Evolutionary conservation across 2,888 invertebrate species (phyloP), one percentile per base, ranked within the genome.

Genomic region (Archips xylosteana): DNA sequence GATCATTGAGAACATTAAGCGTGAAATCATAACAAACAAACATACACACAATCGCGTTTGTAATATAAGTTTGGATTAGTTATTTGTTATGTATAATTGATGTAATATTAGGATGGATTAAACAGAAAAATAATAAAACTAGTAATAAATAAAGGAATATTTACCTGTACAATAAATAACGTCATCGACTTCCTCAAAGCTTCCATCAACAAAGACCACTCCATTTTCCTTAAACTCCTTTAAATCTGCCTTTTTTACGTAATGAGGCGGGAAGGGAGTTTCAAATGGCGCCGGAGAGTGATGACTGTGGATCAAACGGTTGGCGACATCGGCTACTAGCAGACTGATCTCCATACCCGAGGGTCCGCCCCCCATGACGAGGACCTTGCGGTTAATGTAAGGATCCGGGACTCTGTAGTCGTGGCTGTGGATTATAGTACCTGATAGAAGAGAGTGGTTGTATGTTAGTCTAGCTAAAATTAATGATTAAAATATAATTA

Each of bases 331-430:
- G 0, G 95, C 89, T 0, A 97, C 86, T 78, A 97, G 96, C 0
- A 96, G 83, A 0, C 95, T 93, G 54, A 97, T 96, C 82, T 97
- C 97, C 83, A 96, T 92, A 1, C 97, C 97, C 0, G 97, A 97
- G 0, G 96, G 95, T 0, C 96, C 96, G 0, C 96, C 96, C 0
- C 97, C 97, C 1, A 97, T 89, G 10, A 97, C 85, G 2, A 97
- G 88, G 0, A 97, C 96, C 1, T 88, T 92, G 75, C 96, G 95
- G 39, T 94, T 94, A 42, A 81, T 85, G 84, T 95, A 97, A 0
- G 85, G 83, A 0, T 95, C 95, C 0, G 96, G 96, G 23, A 89
- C 92, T 80, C 97, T 92, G 85, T 97, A 98, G 82, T 96, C 95
- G 84, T 97, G 97, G 80, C 97, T 97, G 87, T 97, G 97, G 10